A percentile compares a stretch with the other conserved stretches of the same genome.
These are phyloP conservation scores for Trachelus troglodyta DNA, from an alignment of 2,888 invertebrate species.

Conservation along the genomic window DNA sequence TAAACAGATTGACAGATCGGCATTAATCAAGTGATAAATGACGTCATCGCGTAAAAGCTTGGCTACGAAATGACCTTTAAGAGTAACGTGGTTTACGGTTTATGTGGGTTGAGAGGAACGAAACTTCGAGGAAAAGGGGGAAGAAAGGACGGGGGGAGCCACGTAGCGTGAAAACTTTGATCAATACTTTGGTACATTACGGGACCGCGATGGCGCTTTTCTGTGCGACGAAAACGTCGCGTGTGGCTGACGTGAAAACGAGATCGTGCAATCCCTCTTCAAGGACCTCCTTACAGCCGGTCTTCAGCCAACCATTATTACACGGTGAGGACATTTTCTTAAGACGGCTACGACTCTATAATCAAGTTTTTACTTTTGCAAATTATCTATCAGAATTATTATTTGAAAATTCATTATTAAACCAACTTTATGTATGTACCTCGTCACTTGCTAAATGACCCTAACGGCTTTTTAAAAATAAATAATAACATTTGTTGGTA, in stretches of 20 bases:
- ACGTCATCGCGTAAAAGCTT: slow-evolving; percentile 15
- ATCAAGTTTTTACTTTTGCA: background rate
- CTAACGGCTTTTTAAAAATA: background rate
- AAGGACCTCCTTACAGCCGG: slow-evolving; percentile 22
- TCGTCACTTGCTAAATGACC: background rate
- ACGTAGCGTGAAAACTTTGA: slow-evolving; percentile 36
- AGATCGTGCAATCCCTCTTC: slow-evolving; percentile 16
- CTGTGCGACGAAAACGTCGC: background rate
- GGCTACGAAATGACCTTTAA: slow-evolving; percentile 31
- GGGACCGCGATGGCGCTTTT: slow-evolving; percentile 44
- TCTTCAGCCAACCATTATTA: slow-evolving; percentile 16
- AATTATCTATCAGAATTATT: background rate
- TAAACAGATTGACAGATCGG: background rate
- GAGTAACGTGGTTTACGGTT: slow-evolving; percentile 31
- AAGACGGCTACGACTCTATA: background rate
- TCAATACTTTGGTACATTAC: slow-evolving; percentile 55
- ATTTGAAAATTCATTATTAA: background rate
- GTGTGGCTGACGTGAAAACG: slow-evolving; percentile 30
- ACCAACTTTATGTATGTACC: background rate
- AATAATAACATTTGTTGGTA: background rate
- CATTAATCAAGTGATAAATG: slow-evolving; percentile 24
- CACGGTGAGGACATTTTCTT: slow-evolving; percentile 9
- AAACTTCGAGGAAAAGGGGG: background rate
- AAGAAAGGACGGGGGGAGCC: slow-evolving; percentile 21
- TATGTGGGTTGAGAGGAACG: slow-evolving; percentile 36